Evolutionary conservation across 1,140 invertebrate genomes (phyloP), one percentile per base, ranked within the genome.

Genomic region (Hirudo medicinalis): DNA sequence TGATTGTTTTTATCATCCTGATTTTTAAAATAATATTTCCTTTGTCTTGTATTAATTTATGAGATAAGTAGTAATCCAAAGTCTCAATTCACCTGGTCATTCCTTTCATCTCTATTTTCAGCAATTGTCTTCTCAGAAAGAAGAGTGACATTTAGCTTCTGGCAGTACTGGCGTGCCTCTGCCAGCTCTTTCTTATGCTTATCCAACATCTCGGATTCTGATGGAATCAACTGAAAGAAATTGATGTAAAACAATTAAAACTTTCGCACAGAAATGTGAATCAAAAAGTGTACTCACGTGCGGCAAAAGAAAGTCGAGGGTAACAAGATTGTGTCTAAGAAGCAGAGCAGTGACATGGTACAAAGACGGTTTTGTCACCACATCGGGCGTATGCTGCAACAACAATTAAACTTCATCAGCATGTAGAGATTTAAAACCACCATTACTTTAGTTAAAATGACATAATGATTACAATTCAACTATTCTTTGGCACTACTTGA

Each of bases 271-370:
- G 15, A 49, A 8, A 13, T 9, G 8, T 11, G 22, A 36, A 22
- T 19, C 11, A 54, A 40, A 49, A 15, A 22, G 60, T 17, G 20
- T 69, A 85, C 86, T 85, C 85, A 92, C 89, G 90, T 94, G 95
- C 68, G 88, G 86, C 82, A 96, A 94, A 75, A 98, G 89, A 79
- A 92, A 88, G 77, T 92, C 88, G 36, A 98, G 79, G 55, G 87
- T 83, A 73, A 99, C 90, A 13, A 98, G 87, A 69, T 86, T 84
- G 82, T 96, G 86, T 80, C 94, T 91, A 17, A 98, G 80, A 76
- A 99, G 86, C 67, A 95, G 82, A 40, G 94, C 94, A 73, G 92
- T 90, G 2, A 97, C 85, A 78, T 88, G 87, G 83, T 93, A 96
- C 8, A 97, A 83, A 11, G 90, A 89, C 69, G 87, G 86, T 15